Evolutionary conservation across 2,888 invertebrate genomes (phyloP), one percentile per base, ranked within the genome.

Genomic region (Mylabris sibirica): DNA sequence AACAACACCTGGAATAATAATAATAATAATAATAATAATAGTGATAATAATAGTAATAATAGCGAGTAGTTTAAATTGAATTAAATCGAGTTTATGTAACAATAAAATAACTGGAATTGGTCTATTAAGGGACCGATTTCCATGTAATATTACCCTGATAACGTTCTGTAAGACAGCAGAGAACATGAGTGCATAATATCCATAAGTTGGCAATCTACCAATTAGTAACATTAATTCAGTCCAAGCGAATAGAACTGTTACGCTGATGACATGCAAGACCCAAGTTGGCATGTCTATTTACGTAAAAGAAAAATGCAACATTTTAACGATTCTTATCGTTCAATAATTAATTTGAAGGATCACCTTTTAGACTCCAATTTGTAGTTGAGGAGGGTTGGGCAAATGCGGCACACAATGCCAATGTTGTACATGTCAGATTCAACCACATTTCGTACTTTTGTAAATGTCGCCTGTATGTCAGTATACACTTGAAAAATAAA

Each of bases 131-230:
- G 9, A 49, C 4, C n/a, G 12, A n/a, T n/a, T 41, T 49, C 20
- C 1, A 20, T 11, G 9, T 11, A 11, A 41, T 72, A 74, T 73
- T 82, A 87, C 87, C 84, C 87, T 87, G 53, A 87, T 75, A 63
- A 87, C 85, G 71, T 89, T 88, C 74, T 84, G 85, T 68, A 88
- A 78, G n/a, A 88, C 88, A 11, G 86, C 86, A 22, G 86, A 84
- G 75, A 89, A 88, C 87, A 88, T 87, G 61, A 88, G 85, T 26
- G 88, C 87, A 77, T 89, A 88, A 75, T 88, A 85, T 62, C 88
- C 89, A 75, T 86, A 86, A 24, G 83, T 83, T 65, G 89, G 89
- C 67, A 89, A 85, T 67, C 88, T 81, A 53, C 87, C 88, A 73
- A 88, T 83, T 73, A 88, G 80, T 60, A 88, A 78, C 87, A 89